Evolutionary conservation across 2,797 vertebrate genomes (phyloP).

Genomic region (Trachops cirrhosus): DNA sequence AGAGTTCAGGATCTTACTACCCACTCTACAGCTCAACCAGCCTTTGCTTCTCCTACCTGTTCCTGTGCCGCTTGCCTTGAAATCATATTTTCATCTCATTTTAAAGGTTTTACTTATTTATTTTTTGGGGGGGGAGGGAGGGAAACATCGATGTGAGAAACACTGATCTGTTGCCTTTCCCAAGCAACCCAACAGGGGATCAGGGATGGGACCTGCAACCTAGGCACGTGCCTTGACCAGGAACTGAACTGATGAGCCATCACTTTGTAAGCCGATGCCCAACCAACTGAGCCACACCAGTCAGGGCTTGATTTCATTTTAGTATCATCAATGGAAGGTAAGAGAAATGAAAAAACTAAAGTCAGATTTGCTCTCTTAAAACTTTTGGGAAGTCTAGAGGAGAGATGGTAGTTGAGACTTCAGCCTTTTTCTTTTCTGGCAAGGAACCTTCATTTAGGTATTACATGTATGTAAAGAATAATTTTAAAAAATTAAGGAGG

Average conservation of each 20-base stretch:
- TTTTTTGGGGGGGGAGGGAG: not conserved
- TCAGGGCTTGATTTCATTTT: not conserved
- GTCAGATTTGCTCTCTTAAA: not conserved
- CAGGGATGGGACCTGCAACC: not conserved
- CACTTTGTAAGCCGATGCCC: not conserved
- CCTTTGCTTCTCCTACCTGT: not conserved
- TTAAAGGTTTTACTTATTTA: not conserved
- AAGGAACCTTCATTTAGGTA: not conserved
- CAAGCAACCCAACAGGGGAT: not conserved
- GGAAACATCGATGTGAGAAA: not conserved
- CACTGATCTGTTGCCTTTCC: not conserved
- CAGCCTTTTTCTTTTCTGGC: not conserved
- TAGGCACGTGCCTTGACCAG: not conserved
- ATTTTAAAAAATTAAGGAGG: not conserved
- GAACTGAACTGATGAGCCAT: not conserved
- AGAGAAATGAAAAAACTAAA: conserved; percentile 41
- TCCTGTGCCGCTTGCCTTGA: not conserved
- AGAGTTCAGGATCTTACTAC: not conserved
- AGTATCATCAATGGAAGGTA: not conserved
- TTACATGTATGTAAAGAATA: not conserved
- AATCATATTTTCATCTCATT: not conserved
- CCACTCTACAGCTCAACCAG: not conserved
- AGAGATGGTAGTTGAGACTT: not conserved
- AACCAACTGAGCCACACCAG: not conserved
- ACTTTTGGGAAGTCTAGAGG: not conserved